Base-by-base conservation (phyloP, 2,113 vertebrate species). In the Tragelaphus buxtoni region DNA sequence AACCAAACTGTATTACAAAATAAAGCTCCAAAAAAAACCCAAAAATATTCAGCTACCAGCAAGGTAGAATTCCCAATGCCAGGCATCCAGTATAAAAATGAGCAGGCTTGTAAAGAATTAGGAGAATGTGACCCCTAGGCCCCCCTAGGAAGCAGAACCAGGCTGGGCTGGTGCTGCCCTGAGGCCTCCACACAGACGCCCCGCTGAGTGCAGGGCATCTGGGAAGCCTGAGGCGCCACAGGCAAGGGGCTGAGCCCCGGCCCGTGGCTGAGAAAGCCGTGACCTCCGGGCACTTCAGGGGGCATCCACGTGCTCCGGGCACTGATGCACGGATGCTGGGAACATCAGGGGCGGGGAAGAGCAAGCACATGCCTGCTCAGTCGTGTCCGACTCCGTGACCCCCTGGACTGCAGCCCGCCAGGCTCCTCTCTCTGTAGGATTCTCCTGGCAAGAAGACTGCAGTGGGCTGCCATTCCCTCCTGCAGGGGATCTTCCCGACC, bases 341-440 rank as follows among this genome's bases (percentile, higher is more conserved):
- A 39, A 42, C 4, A 2, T 22, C 26, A 3, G 65, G 65, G 51
- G 26, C 9, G 9, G n/a, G 65, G n/a, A 22, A 22, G n/a, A 69
- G n/a, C n/a, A 22, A 22, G n/a, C 9, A 0, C 0, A 0, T 22
- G 65, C n/a, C n/a, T 6, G n/a, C 65, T 69, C 18, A 39, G 65
- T 60, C 4, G 26, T 22, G n/a, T n/a, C 65, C 0, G 4, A 69
- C n/a, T 39, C 18, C 6, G 65, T 2, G 5, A 39, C 4, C n/a
- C n/a, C 9, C 9, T 22, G n/a, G n/a, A 11, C 65, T 69, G 65
- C n/a, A 39, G n/a, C 18, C 65, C 5, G 4, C n/a, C 65, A 22
- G 65, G 65, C n/a, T 69, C 2, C n/a, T 11, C 65, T 39, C n/a
- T 39, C n/a, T 0, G 0, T 5, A 9, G 65, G 65, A 1, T 11